Conservation (phyloP, 1,140 invertebrate genomes). For the Musca vetustissima region DNA sequence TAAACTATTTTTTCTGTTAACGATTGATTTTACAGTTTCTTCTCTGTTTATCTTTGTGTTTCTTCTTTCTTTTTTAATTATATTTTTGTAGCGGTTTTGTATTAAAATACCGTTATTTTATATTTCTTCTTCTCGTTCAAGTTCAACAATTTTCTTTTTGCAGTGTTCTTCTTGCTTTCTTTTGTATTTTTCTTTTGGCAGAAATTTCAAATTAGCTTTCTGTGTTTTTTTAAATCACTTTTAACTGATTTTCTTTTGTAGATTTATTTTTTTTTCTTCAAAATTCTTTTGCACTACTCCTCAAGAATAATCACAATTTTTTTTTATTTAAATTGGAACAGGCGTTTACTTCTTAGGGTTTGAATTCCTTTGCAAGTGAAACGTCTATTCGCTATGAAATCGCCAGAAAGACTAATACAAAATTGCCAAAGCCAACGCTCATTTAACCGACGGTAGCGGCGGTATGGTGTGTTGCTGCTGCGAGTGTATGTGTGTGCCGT, state of each 20-base stretch:
- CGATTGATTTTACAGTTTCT: neutral
- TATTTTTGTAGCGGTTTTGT: constrained; percentile 16
- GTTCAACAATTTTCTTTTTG: too few relatives aligned
- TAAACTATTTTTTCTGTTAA: neutral
- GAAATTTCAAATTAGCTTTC: too few relatives aligned
- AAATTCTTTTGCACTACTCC: too few relatives aligned
- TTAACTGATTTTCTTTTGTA: too few relatives aligned
- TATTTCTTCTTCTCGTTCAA: neutral
- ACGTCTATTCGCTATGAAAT: constrained; percentile 28
- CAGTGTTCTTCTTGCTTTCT: too few relatives aligned
- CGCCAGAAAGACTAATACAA: constrained; percentile 28
- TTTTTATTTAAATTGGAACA: too few relatives aligned
- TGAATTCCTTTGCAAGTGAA: neutral
- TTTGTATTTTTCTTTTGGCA: too few relatives aligned
- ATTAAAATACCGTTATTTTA: constrained; percentile 4
- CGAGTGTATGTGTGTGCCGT: neutral
- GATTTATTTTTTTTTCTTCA: too few relatives aligned
- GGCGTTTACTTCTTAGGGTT: too few relatives aligned
- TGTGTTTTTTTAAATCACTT: too few relatives aligned
- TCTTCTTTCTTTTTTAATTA: neutral
- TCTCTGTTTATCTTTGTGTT: neutral
- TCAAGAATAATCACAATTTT: too few relatives aligned
- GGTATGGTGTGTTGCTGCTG: constrained; percentile 11
- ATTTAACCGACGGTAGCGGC: constrained; percentile 29
- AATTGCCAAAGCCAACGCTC: constrained; percentile 20